A percentile compares a stretch with the other conserved stretches of the same genome.
These are phyloP conservation scores for Pseudochromis fuscus DNA, from an alignment of 2,797 vertebrate species.

Conservation along the genomic window DNA sequence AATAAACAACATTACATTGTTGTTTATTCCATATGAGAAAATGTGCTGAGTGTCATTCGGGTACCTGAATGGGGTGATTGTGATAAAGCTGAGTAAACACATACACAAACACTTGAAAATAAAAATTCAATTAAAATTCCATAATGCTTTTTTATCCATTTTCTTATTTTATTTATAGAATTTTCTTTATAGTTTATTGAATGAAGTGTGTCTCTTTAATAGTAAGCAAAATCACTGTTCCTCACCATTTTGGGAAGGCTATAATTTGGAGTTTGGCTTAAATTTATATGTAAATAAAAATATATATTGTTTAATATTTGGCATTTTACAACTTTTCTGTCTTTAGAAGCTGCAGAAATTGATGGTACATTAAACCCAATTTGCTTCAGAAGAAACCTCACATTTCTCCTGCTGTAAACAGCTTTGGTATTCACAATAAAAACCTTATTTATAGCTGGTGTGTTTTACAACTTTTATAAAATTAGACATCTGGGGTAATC, in stretches of 20 bases:
- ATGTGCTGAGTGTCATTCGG: no score
- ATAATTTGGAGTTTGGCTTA: no score
- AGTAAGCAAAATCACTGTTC: no score
- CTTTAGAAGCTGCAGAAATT: no score
- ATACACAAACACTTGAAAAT: background rate
- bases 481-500: background rate
- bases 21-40: background rate
- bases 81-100: background rate
- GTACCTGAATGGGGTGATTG: background rate
- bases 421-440: slow-evolving; percentile 6
- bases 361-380: background rate
- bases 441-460: background rate
- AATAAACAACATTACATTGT: background rate
- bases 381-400: slow-evolving; percentile 9
- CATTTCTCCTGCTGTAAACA: slow-evolving; percentile 23
- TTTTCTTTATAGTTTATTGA: background rate
- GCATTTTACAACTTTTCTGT: no score
- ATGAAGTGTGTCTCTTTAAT: no score
- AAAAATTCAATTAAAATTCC: no score
- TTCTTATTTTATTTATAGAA: no score
- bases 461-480: background rate
- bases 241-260: no score
- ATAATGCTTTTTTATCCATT: no score
- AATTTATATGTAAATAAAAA: no score
- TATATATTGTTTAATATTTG: no score